These are phyloP conservation scores for Pogonocichla stellata DNA, from an alignment of 2,113 vertebrate genomes.

Conservation along the genomic window DNA sequence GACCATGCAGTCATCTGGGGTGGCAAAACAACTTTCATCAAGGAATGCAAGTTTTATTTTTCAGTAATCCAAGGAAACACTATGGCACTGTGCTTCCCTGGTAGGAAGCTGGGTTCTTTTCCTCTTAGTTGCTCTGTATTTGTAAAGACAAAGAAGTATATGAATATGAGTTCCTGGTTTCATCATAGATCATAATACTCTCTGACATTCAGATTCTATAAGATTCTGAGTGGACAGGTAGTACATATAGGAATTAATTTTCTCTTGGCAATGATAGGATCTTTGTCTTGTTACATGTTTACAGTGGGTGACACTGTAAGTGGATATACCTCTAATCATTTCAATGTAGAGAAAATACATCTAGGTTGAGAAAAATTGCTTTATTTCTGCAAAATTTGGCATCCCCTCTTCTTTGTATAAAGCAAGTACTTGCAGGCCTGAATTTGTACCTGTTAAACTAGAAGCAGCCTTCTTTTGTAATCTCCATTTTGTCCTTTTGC, in stretches of 20 bases:
- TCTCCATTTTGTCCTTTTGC: not conserved
- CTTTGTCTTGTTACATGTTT: not conserved
- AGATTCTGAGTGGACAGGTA: not conserved
- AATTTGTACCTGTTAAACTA: not conserved
- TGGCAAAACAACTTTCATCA: not conserved
- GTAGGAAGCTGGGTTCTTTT: not conserved
- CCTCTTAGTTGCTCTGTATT: not conserved
- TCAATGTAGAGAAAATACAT: not conserved
- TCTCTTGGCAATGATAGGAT: not conserved
- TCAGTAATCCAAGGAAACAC: not conserved
- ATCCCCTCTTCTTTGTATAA: not conserved
- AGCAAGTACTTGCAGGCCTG: not conserved
- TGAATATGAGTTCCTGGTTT: not conserved
- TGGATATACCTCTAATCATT: not conserved
- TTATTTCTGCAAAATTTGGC: not conserved
- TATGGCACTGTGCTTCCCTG: not conserved
- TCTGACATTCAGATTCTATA: not conserved
- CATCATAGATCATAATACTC: not conserved
- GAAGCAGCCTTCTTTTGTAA: not conserved
- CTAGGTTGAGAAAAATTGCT: not conserved
- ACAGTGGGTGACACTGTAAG: not conserved
- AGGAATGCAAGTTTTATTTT: not conserved
- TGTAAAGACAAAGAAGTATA: not conserved
- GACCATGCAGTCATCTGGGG: not conserved
- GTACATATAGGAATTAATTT: not conserved